These are phyloP conservation scores for Melinaea menophilus DNA, from an alignment of 2,888 invertebrate genomes.

Conservation along the genomic window DNA sequence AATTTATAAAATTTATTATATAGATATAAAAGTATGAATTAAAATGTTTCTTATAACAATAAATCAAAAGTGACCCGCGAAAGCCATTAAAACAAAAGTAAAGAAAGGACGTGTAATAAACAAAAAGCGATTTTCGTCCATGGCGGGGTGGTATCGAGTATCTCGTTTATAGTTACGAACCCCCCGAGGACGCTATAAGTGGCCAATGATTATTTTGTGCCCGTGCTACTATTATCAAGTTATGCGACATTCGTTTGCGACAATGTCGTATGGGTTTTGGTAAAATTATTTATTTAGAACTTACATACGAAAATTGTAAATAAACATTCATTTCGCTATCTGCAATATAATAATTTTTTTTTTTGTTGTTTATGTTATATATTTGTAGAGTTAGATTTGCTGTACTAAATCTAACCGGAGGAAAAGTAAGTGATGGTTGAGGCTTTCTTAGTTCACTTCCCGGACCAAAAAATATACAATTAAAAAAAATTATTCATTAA, in stretches of 20 bases:
- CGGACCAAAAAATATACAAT: too few relatives aligned
- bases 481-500: too few relatives aligned
- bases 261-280: background rate
- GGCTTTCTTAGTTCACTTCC: too few relatives aligned
- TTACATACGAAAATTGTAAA: too few relatives aligned
- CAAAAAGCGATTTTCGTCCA: conserved; percentile 51
- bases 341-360: too few relatives aligned
- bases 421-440: too few relatives aligned
- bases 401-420: too few relatives aligned
- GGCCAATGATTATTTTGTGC: conserved; percentile 74
- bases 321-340: too few relatives aligned
- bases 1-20: background rate
- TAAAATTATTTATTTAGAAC: too few relatives aligned
- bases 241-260: conserved; percentile 9
- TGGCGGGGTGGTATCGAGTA: conserved; percentile 49
- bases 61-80: conserved; percentile 14
- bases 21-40: background rate
- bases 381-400: too few relatives aligned
- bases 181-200: conserved; percentile 66
- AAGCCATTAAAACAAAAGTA: conserved; percentile 19
- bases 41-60: background rate
- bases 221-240: conserved; percentile 44
- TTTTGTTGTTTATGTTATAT: too few relatives aligned
- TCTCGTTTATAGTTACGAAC: conserved; percentile 64
- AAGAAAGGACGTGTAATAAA: conserved; percentile 40